Base-by-base conservation (phyloP, 2,797 vertebrate genomes). In the Hylomyscus alleni region DNA sequence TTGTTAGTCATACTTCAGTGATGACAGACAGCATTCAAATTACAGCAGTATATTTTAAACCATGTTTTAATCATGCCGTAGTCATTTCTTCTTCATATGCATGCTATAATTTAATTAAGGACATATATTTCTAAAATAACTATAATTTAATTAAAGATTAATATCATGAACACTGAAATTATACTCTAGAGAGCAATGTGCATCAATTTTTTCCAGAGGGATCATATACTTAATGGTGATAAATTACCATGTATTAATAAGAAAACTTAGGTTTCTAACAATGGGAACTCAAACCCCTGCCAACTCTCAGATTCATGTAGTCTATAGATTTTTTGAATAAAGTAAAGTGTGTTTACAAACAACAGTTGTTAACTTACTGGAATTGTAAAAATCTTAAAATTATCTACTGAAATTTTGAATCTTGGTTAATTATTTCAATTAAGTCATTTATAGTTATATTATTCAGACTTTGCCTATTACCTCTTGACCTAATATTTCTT, bases 41-140 rank as follows among this genome's bases (percentile, higher is more conserved):
- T 97, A 96, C 95, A 96, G 93, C 93, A 85, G 89, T 91, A 82
- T 95, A 62, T 95, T 97, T 97, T 98, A 97, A 93, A 73, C 96
- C 95, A 97, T 97, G 78, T 98, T 98, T 97, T 95, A 93, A 93
- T 73, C 95, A 50, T 97, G 89, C 15, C 94, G 97, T 95, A 96
- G 76, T 95, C 84, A 89, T 94, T 97, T 97, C 95, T 97, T 95
- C 96, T 95, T 96, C 95, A 60, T 96, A 82, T 76, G 62, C 10
- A 97, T 98, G 96, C 92, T 97, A 67, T 95, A 98, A 98, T 98
- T 98, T 97, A 98, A 98, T 97, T 98, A 98, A 97, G 96, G 77
- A 92, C 75, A 94, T 95, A 84, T 90, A 94, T 82, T 96, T 98
- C 92, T 67, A 95, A 96, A 98, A 98, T 98, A 96, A 97, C 93